Conservation (phyloP, 2,797 vertebrate species). For the Notamacropus eugenii region DNA sequence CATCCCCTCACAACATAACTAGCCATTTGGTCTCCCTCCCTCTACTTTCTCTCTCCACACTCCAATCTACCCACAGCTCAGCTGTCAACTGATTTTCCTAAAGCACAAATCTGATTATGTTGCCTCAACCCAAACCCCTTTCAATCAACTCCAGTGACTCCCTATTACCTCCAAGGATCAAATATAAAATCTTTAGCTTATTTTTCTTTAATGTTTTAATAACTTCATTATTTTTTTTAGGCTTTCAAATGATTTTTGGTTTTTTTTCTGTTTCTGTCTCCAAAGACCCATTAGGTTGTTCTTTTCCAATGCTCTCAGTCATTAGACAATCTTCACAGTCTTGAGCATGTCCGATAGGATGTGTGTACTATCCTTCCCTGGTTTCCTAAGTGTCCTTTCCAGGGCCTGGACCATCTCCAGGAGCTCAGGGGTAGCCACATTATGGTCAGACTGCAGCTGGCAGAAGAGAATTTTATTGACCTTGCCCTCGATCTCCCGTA, state of each 20-base stretch:
- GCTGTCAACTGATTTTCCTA: background rate
- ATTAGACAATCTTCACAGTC: conserved; percentile 88
- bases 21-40: background rate
- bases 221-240: background rate
- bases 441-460: conserved; percentile 71
- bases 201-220: background rate
- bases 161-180: background rate
- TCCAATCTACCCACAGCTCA: background rate
- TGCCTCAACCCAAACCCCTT: background rate
- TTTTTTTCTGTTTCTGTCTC: background rate
- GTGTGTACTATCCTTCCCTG: conserved; percentile 84
- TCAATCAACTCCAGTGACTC: background rate
- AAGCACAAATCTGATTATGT: background rate
- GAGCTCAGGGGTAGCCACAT: conserved; percentile 65
- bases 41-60: background rate
- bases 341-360: conserved; percentile 90
- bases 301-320: rapidly evolving
- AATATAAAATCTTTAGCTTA: background rate
- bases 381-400: conserved; percentile 86
- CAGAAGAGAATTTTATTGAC: conserved; percentile 96
- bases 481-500: conserved; percentile 90
- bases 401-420: conserved; percentile 83
- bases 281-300: background rate
- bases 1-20: background rate
- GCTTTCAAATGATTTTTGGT: background rate